Base-by-base conservation (phyloP, 2,113 vertebrate genomes). In the Tinamus guttatus region DNA sequence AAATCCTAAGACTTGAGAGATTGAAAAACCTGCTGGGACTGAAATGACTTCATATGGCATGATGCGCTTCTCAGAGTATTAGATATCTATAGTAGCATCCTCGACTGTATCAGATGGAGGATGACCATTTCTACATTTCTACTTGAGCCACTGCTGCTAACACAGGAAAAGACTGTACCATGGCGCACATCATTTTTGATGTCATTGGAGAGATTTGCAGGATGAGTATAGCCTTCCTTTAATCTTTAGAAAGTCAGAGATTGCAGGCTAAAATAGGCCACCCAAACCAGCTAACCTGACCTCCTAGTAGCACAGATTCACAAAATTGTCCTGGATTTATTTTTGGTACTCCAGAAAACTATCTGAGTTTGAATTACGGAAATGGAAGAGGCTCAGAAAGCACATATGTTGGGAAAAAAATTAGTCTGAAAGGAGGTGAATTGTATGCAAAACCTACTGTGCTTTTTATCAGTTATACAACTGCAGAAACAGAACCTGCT, bases 121-220 rank as follows among this genome's bases (percentile, higher is more conserved):
- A 2, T 2, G 24, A 5, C 18, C 5, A 1, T 9, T 36, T 16
- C 41, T 82, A 70, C 43, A 3, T 5, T 69, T 52, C 86, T 34
- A 2, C 45, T 47, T 75, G 84, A 78, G 60, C 78, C 58, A 41
- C 81, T 71, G 77, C 62, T 82, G 87, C 40, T 59, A 79, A 38
- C 86, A 65, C 69, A 15, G 60, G 32, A 22, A 20, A 25, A 34
- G 71, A 51, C 62, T 76, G 51, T 40, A 85, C 38, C 27, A 1
- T 7, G 43, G 30, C 45, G 19, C 30, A 77, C 63, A 30, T 40
- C 12, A 2, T 0, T 5, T 24, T 1, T 60, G 45, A 41, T 0
- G 0, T 49, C 77, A 73, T 9, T 7, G 9, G 10, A 40, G 76
- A 15, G 5, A 58, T n/a, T 18, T 51, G 24, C 73, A 78, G 78